Percentiles rank a stretch among this genome's conserved stretches.
Evolutionary conservation across 2,797 vertebrate genomes (phyloP).

Genomic region (Tapera naevia): DNA sequence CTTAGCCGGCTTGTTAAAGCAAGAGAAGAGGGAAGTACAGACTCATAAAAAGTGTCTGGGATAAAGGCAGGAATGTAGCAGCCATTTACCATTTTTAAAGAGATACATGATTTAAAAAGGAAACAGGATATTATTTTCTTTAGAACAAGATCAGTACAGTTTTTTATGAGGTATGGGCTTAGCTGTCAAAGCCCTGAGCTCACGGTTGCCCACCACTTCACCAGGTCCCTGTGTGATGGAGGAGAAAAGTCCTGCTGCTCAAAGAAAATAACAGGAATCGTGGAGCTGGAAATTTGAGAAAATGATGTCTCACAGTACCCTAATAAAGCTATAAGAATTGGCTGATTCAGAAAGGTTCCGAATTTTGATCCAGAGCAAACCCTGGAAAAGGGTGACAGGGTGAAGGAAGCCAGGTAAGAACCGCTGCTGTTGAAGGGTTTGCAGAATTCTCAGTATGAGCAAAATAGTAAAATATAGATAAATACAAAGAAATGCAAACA

Average conservation of each 20-base stretch:
- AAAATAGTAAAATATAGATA: neutral
- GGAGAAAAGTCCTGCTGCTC: neutral
- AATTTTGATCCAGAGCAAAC: neutral
- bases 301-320: neutral
- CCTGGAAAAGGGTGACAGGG: neutral
- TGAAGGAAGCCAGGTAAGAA: neutral
- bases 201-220: neutral
- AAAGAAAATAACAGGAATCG: neutral
- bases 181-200: neutral
- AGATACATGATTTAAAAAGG: neutral
- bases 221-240: neutral
- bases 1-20: constrained; percentile 19
- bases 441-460: neutral
- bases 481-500: neutral
- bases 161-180: neutral
- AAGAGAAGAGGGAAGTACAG: neutral
- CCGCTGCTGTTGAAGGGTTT: neutral
- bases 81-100: constrained; percentile 13
- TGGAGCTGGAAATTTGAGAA: neutral
- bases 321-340: neutral
- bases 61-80: constrained; percentile 38
- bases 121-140: constrained; percentile 16
- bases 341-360: neutral
- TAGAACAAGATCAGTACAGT: neutral
- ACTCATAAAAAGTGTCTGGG: neutral